Conservation (phyloP, 2,113 vertebrate genomes). For the Paramormyrops kingsleyae region DNA sequence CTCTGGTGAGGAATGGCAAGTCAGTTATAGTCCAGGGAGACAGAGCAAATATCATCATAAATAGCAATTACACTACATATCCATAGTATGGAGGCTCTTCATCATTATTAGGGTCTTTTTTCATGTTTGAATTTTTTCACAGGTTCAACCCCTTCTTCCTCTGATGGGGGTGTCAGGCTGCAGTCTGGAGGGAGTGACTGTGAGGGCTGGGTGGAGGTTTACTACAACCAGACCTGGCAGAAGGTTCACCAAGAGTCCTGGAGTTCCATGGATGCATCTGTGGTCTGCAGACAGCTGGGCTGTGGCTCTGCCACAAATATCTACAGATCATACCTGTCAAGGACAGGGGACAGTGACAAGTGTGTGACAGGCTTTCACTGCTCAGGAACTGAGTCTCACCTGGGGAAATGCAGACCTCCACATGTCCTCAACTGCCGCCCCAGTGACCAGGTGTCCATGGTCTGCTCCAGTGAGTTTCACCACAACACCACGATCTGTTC, state of each 20-base stretch:
- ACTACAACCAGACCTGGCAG: slow-evolving; percentile 26
- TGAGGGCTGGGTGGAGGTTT: slow-evolving; percentile 33
- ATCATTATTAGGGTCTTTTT: background rate
- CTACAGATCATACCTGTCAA: background rate
- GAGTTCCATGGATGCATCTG: slow-evolving; percentile 19
- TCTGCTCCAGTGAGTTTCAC: background rate
- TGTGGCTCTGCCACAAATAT: background rate
- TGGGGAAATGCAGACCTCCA: background rate
- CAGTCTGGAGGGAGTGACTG: slow-evolving; percentile 28
- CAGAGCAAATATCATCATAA: no score
- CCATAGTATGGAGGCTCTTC: background rate
- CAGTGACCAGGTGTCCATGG: background rate
- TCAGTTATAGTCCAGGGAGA: no score
- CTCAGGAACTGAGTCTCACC: background rate
- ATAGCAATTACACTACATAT: background rate
- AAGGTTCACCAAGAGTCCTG: slow-evolving; percentile 31
- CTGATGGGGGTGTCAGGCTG: slow-evolving; percentile 20
- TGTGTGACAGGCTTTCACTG: background rate
- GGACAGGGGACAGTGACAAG: background rate
- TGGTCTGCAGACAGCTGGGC: slow-evolving; percentile 26
- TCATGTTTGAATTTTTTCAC: background rate
- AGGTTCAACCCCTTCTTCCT: slow-evolving; percentile 25
- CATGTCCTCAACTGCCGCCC: background rate
- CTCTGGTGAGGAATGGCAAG: no score
- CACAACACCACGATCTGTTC: background rate